Evolutionary conservation across 1,140 invertebrate species (phyloP).

Genomic region (Drosophila funebris): DNA sequence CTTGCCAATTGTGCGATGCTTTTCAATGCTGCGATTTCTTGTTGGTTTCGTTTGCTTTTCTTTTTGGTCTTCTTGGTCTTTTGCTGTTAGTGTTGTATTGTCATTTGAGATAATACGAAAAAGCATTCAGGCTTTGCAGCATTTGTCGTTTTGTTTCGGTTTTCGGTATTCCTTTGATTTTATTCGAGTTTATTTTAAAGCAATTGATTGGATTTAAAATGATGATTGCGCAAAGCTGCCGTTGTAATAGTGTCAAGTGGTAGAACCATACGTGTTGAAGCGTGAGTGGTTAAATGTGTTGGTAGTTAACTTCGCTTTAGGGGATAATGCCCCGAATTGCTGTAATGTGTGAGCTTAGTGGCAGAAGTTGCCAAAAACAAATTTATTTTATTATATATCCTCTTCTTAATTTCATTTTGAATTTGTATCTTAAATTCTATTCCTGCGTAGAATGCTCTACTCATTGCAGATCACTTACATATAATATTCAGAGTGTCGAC

Average conservation of each 20-base stretch:
- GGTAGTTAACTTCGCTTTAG: slow-evolving; percentile 16
- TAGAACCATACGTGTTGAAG: slow-evolving; percentile 29
- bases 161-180: slow-evolving; percentile 69
- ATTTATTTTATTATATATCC: neutral
- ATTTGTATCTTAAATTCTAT: neutral
- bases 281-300: slow-evolving; percentile 18
- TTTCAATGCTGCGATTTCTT: slow-evolving; percentile 52
- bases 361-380: neutral
- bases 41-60: neutral
- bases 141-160: slow-evolving; percentile 53
- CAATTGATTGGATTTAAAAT: slow-evolving; percentile 77
- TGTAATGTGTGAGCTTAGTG: neutral
- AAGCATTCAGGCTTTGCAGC: slow-evolving; percentile 57
- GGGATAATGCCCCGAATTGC: neutral
- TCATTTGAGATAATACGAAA: slow-evolving; percentile 77
- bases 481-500: neutral
- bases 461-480: neutral
- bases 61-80: slow-evolving; percentile 22
- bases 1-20: slow-evolving; percentile 44
- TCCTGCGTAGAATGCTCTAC: neutral
- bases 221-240: slow-evolving; percentile 33
- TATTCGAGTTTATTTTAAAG: slow-evolving; percentile 75
- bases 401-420: neutral
- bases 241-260: slow-evolving; percentile 36
- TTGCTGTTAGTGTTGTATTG: slow-evolving; percentile 51